These are phyloP conservation scores for Xanthia togata DNA, from an alignment of 2,888 invertebrate species.

Conservation along the genomic window DNA sequence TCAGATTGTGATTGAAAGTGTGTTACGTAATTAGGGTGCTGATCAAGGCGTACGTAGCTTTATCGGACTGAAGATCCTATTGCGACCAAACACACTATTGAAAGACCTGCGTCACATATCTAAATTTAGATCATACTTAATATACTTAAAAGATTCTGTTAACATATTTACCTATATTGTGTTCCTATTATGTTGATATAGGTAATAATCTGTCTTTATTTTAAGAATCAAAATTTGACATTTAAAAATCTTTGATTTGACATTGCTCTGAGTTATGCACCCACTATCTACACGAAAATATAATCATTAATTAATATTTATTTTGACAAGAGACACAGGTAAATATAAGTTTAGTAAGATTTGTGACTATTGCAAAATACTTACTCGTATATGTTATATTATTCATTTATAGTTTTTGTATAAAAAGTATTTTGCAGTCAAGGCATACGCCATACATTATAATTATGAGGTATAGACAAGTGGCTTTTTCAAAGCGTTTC, in stretches of 20 bases:
- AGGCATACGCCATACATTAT: neutral
- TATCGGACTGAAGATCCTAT: neutral
- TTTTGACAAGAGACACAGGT: neutral
- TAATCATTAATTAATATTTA: constrained; percentile 9
- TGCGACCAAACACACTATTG: neutral
- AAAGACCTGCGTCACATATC: neutral
- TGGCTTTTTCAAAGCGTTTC: neutral
- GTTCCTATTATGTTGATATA: neutral
- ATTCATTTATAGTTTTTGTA: no score
- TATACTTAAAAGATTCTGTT: neutral
- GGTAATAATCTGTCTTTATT: neutral
- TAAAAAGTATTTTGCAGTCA: neutral
- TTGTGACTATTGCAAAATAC: no score
- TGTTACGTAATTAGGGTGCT: no score
- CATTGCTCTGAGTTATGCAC: constrained; percentile 54
- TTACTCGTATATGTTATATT: no score
- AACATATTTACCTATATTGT: neutral
- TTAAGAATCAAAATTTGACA: constrained; percentile 56
- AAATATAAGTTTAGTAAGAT: neutral
- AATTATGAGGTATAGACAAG: neutral
- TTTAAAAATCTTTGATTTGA: constrained; percentile 69
- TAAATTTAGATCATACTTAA: neutral
- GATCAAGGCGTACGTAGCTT: neutral
- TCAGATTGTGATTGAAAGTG: no score
- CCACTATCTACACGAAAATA: constrained; percentile 45